Percentiles rank a stretch among this genome's conserved stretches.
phyloP scores from a whole-genome alignment of 1,140 invertebrate species.

The Meteorus sp. region DNA sequence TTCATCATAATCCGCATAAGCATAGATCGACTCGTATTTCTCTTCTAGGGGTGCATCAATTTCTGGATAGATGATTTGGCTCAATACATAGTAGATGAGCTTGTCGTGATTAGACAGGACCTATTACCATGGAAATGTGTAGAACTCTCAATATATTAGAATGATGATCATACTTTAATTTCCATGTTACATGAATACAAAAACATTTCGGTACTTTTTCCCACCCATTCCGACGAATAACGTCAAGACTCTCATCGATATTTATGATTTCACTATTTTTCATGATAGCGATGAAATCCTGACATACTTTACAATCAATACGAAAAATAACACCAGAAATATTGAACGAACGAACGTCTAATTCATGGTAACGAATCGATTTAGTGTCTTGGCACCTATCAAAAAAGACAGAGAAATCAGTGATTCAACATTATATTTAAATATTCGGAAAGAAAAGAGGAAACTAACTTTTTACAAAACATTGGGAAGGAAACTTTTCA shows the following conservation, averaged over 20 bases:
- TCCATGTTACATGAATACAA: no score
- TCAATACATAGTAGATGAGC: conserved; percentile 33
- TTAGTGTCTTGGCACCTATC: background rate
- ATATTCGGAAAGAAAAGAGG: background rate
- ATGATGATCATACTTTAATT: background rate
- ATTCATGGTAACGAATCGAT: background rate
- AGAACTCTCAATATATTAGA: background rate
- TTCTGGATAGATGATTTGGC: conserved; percentile 36
- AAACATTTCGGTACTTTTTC: no score
- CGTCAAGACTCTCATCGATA: conserved; percentile 24
- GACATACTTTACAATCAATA: conserved; percentile 29
- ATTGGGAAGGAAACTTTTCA: background rate
- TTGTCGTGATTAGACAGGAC: conserved; percentile 29
- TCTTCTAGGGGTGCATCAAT: conserved; percentile 29
- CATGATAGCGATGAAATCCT: conserved; percentile 26
- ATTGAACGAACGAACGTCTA: conserved; percentile 24
- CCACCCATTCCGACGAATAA: conserved; percentile 28
- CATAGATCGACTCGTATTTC: conserved; percentile 33
- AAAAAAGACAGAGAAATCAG: background rate
- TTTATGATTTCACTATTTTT: conserved; percentile 28
- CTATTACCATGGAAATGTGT: conserved; percentile 9
- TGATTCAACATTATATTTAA: background rate
- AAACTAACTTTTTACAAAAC: conserved; percentile 8
- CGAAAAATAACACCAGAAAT: conserved; percentile 23
- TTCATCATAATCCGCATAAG: conserved; percentile 26